Conservation (phyloP, 2,113 vertebrate genomes). For the Symphodus melops region DNA sequence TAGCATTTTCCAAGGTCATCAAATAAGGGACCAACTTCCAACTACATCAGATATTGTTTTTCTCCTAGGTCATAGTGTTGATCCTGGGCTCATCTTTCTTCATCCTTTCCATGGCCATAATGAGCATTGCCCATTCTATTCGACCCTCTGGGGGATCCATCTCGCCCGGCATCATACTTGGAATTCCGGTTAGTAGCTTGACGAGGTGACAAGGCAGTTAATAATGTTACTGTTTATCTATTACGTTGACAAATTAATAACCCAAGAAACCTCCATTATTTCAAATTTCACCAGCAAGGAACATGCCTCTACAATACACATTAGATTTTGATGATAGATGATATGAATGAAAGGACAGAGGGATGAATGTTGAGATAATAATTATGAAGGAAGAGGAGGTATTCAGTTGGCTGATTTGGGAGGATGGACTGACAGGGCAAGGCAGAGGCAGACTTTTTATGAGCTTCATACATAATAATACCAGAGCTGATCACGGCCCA, state of each 20-base stretch:
- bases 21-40: not conserved
- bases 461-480: too few species aligned
- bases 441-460: too few species aligned
- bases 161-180: conserved; percentile 40
- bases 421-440: too few species aligned
- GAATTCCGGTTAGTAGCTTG: conserved; percentile 65
- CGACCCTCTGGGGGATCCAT: fast-evolving
- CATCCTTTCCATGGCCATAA: not conserved
- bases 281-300: not conserved
- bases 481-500: too few species aligned
- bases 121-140: fast-evolving
- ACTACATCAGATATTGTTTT: not conserved
- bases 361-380: too few species aligned
- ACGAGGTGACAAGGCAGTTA: not conserved
- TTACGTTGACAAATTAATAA: not conserved
- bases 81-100: conserved; percentile 47
- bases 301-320: too few species aligned
- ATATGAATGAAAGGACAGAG: too few species aligned
- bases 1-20: not conserved
- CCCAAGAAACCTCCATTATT: not conserved
- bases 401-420: too few species aligned
- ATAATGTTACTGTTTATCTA: not conserved
- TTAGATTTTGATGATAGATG: too few species aligned
- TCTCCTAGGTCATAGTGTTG: conserved; percentile 45
- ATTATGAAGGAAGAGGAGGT: too few species aligned